Evolutionary conservation across 2,797 vertebrate species (phyloP).

Genomic region (Apogon hyalosoma): DNA sequence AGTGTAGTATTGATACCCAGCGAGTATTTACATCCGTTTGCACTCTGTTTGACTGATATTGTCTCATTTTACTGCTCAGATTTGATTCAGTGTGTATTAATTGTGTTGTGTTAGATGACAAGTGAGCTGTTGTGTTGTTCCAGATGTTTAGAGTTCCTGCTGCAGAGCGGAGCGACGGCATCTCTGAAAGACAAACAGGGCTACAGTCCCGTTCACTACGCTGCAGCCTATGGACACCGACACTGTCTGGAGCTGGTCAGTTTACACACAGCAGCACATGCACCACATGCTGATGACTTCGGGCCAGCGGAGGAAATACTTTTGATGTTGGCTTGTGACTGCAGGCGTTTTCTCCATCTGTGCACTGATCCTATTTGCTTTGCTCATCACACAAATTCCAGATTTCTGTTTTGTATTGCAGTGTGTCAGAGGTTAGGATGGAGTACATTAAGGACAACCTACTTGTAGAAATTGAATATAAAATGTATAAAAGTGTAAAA

Average conservation of each 20-base stretch:
- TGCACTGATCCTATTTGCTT: constrained; percentile 23
- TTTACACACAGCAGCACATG: constrained; percentile 18
- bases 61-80: not conserved
- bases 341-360: constrained; percentile 30
- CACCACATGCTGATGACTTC: not conserved
- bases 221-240: constrained; percentile 96
- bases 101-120: not conserved
- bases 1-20: too few species aligned
- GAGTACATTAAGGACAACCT: not conserved
- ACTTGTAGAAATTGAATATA: not conserved
- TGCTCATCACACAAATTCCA: constrained; percentile 1
- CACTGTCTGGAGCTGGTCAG: constrained; percentile 95
- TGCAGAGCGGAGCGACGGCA: constrained; percentile 91
- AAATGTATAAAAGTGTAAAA: too few species aligned
- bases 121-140: constrained; percentile 14
- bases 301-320: constrained; percentile 27
- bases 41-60: not conserved
- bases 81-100: not conserved
- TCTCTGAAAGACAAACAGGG: constrained; percentile 94
- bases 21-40: too few species aligned
- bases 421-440: not conserved
- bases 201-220: constrained; percentile 94
- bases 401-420: not conserved
- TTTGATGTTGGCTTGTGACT: constrained; percentile 13
- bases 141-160: constrained; percentile 96